Evolutionary conservation across 2,113 vertebrate species (phyloP).

Genomic region (Hippoglossus stenolepis): DNA sequence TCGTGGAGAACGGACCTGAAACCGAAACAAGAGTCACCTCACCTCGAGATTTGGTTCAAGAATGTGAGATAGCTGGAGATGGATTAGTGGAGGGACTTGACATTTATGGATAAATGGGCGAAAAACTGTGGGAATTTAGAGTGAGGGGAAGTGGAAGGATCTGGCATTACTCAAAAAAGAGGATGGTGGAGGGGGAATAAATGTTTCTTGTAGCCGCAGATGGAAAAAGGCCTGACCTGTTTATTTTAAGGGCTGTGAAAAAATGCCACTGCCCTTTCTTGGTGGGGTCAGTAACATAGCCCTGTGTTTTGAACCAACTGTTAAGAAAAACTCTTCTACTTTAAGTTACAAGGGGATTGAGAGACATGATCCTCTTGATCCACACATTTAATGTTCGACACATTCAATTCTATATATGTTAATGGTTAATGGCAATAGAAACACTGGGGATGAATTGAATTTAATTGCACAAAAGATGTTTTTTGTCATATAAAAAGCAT

Average conservation of each 20-base stretch:
- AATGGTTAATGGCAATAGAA: neutral
- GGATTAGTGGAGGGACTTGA: neutral
- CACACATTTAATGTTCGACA: neutral
- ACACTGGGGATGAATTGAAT: neutral
- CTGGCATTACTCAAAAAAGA: neutral
- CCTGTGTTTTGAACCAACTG: neutral
- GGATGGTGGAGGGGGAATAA: neutral
- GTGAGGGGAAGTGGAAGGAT: neutral
- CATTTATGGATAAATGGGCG: neutral
- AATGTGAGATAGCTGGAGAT: slow-evolving; percentile 6
- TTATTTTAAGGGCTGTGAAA: neutral
- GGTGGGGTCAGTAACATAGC: neutral
- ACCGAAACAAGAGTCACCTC: neutral
- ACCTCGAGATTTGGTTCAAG: slow-evolving; percentile 1
- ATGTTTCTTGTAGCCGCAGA: neutral
- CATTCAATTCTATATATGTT: neutral
- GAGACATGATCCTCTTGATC: neutral
- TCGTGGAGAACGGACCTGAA: slow-evolving; percentile 7
- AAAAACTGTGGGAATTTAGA: slow-evolving; percentile 3
- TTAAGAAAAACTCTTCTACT: neutral
- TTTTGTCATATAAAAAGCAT: slow-evolving; percentile 7
- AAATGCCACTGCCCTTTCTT: neutral
- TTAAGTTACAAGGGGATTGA: too few relatives aligned
- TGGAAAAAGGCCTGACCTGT: neutral
- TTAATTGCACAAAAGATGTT: neutral